These are phyloP conservation scores for Zaprionus lachaisei DNA, from an alignment of 1,140 invertebrate species.

Conservation along the genomic window DNA sequence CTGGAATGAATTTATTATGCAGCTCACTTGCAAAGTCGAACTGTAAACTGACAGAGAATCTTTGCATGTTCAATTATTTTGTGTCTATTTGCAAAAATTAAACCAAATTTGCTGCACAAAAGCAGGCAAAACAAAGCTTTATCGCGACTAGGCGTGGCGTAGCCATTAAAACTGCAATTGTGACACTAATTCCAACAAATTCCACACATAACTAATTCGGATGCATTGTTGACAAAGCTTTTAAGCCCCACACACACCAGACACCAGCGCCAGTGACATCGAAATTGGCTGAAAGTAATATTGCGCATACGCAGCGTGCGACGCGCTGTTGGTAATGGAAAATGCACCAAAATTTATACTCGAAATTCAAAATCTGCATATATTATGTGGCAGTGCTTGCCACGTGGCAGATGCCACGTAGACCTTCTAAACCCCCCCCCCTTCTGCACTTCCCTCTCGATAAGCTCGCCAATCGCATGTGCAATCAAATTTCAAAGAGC, in stretches of 20 bases:
- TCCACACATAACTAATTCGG: conserved; percentile 22
- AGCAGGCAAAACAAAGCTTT: neutral
- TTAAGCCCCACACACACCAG: conserved; percentile 20
- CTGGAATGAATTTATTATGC: too few species aligned
- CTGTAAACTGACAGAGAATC: neutral
- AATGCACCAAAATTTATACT: conserved; percentile 73
- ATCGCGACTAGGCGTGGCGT: neutral
- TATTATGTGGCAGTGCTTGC: conserved; percentile 40
- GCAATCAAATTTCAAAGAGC: conserved; percentile 75
- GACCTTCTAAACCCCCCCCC: neutral
- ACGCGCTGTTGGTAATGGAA: neutral
- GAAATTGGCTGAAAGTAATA: conserved; percentile 48
- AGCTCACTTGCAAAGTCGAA: neutral
- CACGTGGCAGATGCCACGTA: conserved; percentile 36
- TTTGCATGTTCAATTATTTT: neutral
- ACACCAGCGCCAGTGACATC: neutral
- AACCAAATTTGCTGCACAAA: neutral
- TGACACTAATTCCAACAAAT: conserved; percentile 23
- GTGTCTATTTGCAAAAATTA: neutral
- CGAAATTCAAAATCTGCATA: conserved; percentile 66
- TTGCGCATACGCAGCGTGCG: conserved; percentile 64
- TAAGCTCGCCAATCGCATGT: conserved; percentile 68
- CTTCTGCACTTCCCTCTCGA: neutral
- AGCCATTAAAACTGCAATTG: conserved; percentile 16
- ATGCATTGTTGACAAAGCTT: conserved; percentile 34